Evolutionary conservation across 2,113 vertebrate species (phyloP), one percentile per base, ranked within the genome.

Genomic region (Geococcyx californianus): DNA sequence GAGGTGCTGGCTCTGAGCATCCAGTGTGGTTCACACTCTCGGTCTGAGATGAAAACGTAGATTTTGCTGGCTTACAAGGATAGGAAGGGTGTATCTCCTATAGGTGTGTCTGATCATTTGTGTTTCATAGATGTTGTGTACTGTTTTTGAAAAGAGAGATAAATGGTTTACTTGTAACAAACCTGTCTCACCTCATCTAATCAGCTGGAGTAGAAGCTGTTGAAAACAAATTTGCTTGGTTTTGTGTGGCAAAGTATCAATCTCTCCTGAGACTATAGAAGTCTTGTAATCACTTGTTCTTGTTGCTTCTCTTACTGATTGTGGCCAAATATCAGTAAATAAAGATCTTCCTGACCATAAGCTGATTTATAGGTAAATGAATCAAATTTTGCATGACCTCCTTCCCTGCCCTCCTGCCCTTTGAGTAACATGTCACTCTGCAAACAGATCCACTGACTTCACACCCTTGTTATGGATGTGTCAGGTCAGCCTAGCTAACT

Each of bases 171-270:
- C 86, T 88, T 47, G 80, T 55, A 84, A 94, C 72, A 94, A 95
- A 72, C 45, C 29, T 69, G 67, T 91, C 78, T 95, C 45, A 38
- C 51, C 34, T 54, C 81, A 89, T 80, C 87, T 91, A 87, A 94
- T 91, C 54, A 85, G 67, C 44, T 42, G 49, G 40, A 91, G 56
- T 66, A 76, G 93, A 92, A 91, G 52, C 67, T 90, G 63, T 69
- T 94, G 87, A 93, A 95, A 95, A 94, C 51, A 93, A 95, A 89
- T 97, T 93, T 94, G 51, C 45, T 83, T 0, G 6, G 87, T 95
- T 49, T 52, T 86, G 23, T 89, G 76, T 83, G 87, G 67, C 58
- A 73, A 80, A 72, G n/a, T 24, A 91, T 66, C 54, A 66, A 81
- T 31, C 25, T 93, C 87, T 90, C 31, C 81, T 73, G 62, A 74